Base-by-base conservation (phyloP, 2,113 vertebrate species). In the Microtus pennsylvanicus region DNA sequence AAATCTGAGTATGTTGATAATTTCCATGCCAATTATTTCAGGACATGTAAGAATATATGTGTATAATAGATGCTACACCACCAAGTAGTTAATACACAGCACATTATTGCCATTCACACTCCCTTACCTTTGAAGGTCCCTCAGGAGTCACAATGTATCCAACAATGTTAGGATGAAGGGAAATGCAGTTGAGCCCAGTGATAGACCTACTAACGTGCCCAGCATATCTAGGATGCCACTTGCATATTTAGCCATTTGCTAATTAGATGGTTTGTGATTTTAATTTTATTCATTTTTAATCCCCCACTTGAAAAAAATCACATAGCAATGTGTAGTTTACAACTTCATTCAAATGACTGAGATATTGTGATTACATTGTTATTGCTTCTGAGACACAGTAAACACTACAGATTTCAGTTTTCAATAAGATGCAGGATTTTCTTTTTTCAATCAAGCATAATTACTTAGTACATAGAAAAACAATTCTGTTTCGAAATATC, bases 231-330 rank as follows among this genome's bases (percentile, higher is more conserved):
- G 12, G 52, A 24, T 13, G 3, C 28, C 45, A 21, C 9, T 72
- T 19, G 3, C 0, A 77, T 19, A 8, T 63, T 9, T 1, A 52
- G 24, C 3, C 5, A 0, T 55, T 30, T 22, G 3, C 14, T 63
- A 45, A 19, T 47, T 61, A 0, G 35, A 5, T 77, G 74, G 7
- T 21, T 76, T 9, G 0, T 86, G 7, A 10, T 33, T 70, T 50
- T 16, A 45, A 10, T 67, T 87, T 8, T 58, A 42, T 24, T 13
- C 14, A 5, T 58, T 21, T 58, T 58, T 8, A 35, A 9, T 35
- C 4, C 4, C 16, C 87, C 8, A 22, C 52, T 28, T 61, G 35
- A 63, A 75, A 77, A 87, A 74, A 69, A 22, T 0, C 2, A 35
- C 30, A n/a, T 7, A 52, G 16, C 58, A 26, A 14, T 50, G 52